phyloP scores from a whole-genome alignment of 2,888 invertebrate species.

The Chloroclystis v-ata region DNA sequence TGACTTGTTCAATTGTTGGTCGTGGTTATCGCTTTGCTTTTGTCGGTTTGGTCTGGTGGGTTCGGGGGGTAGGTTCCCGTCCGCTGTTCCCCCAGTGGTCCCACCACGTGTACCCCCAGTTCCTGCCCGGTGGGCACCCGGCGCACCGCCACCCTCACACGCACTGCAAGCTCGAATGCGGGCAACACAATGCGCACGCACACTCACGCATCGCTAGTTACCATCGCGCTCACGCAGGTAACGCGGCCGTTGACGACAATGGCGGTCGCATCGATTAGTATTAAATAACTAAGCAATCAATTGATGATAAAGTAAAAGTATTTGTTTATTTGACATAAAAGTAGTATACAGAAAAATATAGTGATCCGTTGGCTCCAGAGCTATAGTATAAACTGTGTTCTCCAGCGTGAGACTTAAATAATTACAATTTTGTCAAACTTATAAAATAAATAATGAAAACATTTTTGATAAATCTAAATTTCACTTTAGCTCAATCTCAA shows the following conservation, averaged over 20 bases:
- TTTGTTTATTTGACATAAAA: too few species aligned
- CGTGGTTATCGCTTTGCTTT: slow-evolving; percentile 10
- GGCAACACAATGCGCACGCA: slow-evolving; percentile 73
- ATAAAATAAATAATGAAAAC: too few species aligned
- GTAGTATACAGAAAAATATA: too few species aligned
- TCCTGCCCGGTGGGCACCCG: slow-evolving; percentile 93
- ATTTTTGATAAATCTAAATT: too few species aligned
- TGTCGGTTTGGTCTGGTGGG: slow-evolving; percentile 1
- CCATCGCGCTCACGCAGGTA: slow-evolving; percentile 78
- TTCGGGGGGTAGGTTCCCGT: slow-evolving; percentile 75
- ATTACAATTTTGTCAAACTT: too few species aligned
- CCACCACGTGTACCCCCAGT: slow-evolving; percentile 96
- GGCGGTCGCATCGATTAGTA: slow-evolving; percentile 51
- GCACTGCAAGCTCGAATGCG: slow-evolving; percentile 77
- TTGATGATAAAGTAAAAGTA: too few species aligned
- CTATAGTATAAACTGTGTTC: too few species aligned
- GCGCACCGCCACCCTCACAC: slow-evolving; percentile 76
- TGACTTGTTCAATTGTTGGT: neutral
- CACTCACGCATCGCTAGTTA: slow-evolving; percentile 75
- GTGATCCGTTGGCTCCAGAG: too few species aligned
- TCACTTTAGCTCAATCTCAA: too few species aligned
- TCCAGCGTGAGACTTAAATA: too few species aligned
- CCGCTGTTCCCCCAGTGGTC: slow-evolving; percentile 97
- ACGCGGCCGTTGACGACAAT: slow-evolving; percentile 49
- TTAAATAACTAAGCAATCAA: too few species aligned